Evolutionary conservation across 2,888 invertebrate genomes (phyloP), one percentile per base, ranked within the genome.

Genomic region (Proisotoma minuta): DNA sequence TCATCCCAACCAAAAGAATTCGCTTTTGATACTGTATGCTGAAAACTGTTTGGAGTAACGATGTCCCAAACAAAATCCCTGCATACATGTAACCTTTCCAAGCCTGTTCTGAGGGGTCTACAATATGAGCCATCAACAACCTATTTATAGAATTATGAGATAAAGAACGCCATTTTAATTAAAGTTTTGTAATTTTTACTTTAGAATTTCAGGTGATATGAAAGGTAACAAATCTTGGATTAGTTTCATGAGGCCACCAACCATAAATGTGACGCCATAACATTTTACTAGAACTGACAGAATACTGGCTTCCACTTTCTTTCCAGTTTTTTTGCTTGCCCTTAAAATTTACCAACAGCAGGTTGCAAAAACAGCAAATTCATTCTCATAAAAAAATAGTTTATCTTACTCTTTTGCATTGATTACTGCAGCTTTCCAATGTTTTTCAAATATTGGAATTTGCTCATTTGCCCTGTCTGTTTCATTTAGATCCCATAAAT

Each of bases 1-100:
- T 77, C 79, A 83, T 81, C 24, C 82, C 82, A 8, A 79, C 69
- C 1, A 78, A 74, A 75, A 80, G 74, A 76, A 77, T 76, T 15
- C 75, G 74, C 71, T 81, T 79, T 70, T 81, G 81, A 69, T 81
- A 81, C 66, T 80, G 79, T 62, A 81, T 79, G 43, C 80, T 75
- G 60, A 81, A 74, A 51, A 81, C 67, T 2, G 82, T 80, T 70
- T 80, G 79, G 1, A 78, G n/a, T 1, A 78, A 65, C 0, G 81
- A 77, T 1, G 77, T 76, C 2, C 77, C 63, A 58, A 83, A 79
- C 75, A 83, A 76, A 5, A 78, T 53, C 1, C 74, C 57, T 2
- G 81, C 80, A 70, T 79, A 81, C 24, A 79, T 74, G 66, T 81
- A 78, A 12, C 83, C 82, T 66, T 78, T 78, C 82, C 82, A 82